Evolutionary conservation across 2,113 vertebrate genomes (phyloP).

Genomic region (Aythya baeri): DNA sequence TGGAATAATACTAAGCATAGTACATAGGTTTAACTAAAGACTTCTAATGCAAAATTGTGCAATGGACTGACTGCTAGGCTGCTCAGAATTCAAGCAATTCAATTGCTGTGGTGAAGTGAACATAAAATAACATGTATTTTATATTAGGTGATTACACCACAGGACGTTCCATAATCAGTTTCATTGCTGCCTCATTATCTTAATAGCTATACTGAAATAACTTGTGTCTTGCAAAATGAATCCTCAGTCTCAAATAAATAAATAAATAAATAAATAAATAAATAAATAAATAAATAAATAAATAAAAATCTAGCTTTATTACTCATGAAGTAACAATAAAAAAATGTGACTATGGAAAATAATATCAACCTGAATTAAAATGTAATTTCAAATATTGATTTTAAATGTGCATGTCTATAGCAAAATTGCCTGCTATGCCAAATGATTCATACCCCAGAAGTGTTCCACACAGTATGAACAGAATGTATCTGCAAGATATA

Average conservation of each 20-base stretch:
- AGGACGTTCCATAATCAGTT: neutral
- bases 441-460: neutral
- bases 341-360: neutral
- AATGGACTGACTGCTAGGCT: neutral
- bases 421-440: neutral
- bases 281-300: neutral
- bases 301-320: neutral
- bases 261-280: neutral
- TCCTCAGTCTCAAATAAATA: neutral
- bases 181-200: neutral
- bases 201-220: neutral
- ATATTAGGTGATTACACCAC: neutral
- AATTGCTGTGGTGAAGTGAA: neutral
- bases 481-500: neutral
- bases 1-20: neutral
- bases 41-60: neutral
- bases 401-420: neutral
- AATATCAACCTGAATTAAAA: neutral
- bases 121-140: neutral
- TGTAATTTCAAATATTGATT: neutral
- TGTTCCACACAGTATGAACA: neutral
- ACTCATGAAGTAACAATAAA: neutral
- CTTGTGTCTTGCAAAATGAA: neutral
- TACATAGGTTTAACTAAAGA: neutral
- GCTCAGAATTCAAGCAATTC: neutral